Base-by-base conservation (phyloP, 92 coral and sea anemone species). In the Porites divaricata region DNA sequence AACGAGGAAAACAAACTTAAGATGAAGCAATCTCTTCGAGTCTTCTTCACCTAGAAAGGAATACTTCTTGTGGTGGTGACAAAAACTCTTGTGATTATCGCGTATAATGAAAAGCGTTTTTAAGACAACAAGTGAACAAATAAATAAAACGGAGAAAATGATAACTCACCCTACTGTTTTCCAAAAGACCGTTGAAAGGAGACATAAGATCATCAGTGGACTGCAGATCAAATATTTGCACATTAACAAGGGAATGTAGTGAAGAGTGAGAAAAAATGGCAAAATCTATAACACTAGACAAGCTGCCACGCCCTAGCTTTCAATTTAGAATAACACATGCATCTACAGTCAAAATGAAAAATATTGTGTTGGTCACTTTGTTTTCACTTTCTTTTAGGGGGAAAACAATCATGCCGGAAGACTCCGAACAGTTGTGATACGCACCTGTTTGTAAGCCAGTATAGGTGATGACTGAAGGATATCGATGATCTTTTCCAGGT, bases 391-490 rank as follows among this genome's bases (percentile, higher is more conserved):
- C 45, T 35, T 35, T 35, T 35, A 4, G 45, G 45, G 45, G 45
- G 45, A 35, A 35, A 35, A 4, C 45, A 35, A 35, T 35, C 45
- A 35, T 35, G 45, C 45, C 45, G 45, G 45, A 35, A 35, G 4
- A 35, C 45, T 35, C 45, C 45, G 45, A 35, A 35, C 45, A 4
- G 45, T 6, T 35, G 45, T 35, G 45, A 35, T 35, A 20, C 75
- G 21, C 73, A 93, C 96, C 94, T 93, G 96, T 65, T 81, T 69
- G 68, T 89, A 96, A 11, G 98, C 87, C 45, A 94, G 79, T 24
- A 96, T 75, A 57, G 99, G 98, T 41, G 98, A 96, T 4, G 98
- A 83, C 79, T 96, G 97, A 23, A 96, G 78, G 67, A 96, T 96
- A 45, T 96, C 95, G 51, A 95, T 65, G 21, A 96, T 88, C 78